Conservation (phyloP, 2,113 vertebrate species). For the Neomonachus schauinslandi region DNA sequence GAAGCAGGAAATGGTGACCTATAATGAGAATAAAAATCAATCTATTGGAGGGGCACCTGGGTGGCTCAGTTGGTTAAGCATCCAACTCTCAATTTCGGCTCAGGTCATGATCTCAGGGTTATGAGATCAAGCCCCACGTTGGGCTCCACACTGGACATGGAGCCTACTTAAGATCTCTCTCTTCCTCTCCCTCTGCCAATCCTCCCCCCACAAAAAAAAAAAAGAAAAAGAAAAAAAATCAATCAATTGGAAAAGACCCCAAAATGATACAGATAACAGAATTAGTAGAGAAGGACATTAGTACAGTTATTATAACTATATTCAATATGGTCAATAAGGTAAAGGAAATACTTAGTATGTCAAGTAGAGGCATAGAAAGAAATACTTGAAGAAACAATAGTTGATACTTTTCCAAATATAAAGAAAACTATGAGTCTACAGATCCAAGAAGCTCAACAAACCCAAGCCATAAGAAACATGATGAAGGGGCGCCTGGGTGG, state of each 20-base stretch:
- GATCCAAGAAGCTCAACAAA: slow-evolving; percentile 6
- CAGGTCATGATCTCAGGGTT: not conserved
- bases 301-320: not conserved
- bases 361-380: not conserved
- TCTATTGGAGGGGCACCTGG: not conserved
- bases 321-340: not conserved
- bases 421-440: not conserved
- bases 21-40: not conserved
- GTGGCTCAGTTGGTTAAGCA: not conserved
- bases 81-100: not conserved
- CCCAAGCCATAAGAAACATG: not conserved
- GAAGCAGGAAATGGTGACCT: not conserved
- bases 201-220: not conserved
- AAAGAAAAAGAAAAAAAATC: not conserved
- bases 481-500: not conserved
- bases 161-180: not conserved
- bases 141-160: not conserved
- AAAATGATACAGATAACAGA: not conserved
- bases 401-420: not conserved
- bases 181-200: not conserved
- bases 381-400: not conserved
- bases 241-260: not conserved
- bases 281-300: not conserved
- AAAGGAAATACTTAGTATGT: not conserved
- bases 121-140: not conserved